Conservation (phyloP, 2,888 invertebrate genomes). For the Eurois occulta region DNA sequence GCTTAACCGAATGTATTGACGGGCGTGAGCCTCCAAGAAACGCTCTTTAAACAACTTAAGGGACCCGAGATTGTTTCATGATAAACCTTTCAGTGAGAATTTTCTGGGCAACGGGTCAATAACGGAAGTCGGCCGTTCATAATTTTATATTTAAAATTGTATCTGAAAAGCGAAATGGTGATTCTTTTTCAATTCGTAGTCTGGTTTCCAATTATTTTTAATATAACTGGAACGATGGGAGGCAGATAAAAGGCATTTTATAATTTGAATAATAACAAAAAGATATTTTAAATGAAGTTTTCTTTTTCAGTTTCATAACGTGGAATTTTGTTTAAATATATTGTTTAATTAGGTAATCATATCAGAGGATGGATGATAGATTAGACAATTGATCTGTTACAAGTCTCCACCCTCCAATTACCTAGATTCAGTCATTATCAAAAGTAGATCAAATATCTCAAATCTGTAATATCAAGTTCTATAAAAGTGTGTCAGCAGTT, state of each 20-base stretch:
- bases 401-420: background rate
- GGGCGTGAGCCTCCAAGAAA: constrained; percentile 69
- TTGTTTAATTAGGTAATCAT: background rate
- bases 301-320: constrained; percentile 1
- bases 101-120: constrained; percentile 59
- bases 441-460: constrained; percentile 12
- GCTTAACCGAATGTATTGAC: constrained; percentile 84
- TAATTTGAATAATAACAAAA: constrained; percentile 46
- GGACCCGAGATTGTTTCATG: constrained; percentile 74
- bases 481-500: constrained; percentile 29
- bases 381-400: background rate
- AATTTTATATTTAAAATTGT: constrained; percentile 63
- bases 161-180: constrained; percentile 53
- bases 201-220: constrained; percentile 67
- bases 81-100: constrained; percentile 68
- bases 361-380: background rate
- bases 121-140: constrained; percentile 52
- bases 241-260: constrained; percentile 57
- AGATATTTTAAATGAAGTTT: constrained; percentile 15
- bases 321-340: constrained; percentile 13
- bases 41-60: constrained; percentile 72
- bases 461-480: constrained; percentile 4
- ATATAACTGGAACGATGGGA: constrained; percentile 53
- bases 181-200: constrained; percentile 59
- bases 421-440: background rate